Evolutionary conservation across 2,888 invertebrate species (phyloP).

Genomic region (Pollenia labialis): DNA sequence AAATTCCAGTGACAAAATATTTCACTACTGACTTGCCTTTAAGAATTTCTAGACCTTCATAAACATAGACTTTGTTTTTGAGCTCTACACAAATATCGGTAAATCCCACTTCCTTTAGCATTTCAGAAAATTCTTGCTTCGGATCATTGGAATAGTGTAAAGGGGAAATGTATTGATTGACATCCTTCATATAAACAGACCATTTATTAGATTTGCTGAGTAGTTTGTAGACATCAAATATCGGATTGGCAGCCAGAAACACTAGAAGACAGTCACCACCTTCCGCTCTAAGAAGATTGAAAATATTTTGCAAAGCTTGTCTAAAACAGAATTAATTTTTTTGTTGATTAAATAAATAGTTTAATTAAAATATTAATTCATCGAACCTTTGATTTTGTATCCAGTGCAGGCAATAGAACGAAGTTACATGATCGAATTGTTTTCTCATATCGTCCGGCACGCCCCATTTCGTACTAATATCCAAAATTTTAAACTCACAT

Average conservation of each 20-base stretch:
- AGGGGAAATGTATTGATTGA: conserved; percentile 69
- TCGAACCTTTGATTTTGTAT: conserved; percentile 86
- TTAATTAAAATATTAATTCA: background rate
- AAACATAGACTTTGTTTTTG: conserved; percentile 67
- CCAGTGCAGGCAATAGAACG: conserved; percentile 92
- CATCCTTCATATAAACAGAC: conserved; percentile 72
- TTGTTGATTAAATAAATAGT: no score
- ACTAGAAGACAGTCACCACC: conserved; percentile 74
- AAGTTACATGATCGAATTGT: conserved; percentile 88
- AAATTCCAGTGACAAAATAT: background rate
- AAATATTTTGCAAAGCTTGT: conserved; percentile 72
- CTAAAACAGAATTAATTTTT: conserved; percentile 34
- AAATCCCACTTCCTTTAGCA: conserved; percentile 71
- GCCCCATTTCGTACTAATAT: conserved; percentile 85
- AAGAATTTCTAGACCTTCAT: conserved; percentile 70
- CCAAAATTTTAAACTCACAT: conserved; percentile 84
- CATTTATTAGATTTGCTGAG: conserved; percentile 69
- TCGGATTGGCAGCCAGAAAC: conserved; percentile 70
- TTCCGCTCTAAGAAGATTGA: conserved; percentile 62
- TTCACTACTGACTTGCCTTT: conserved; percentile 59
- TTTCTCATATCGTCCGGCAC: conserved; percentile 84
- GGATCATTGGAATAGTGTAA: conserved; percentile 69
- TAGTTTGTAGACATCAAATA: conserved; percentile 70
- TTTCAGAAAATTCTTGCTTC: conserved; percentile 49
- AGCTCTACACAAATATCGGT: conserved; percentile 68